Base-by-base conservation (phyloP, 2,888 invertebrate species). In the Mythimna vitellina region DNA sequence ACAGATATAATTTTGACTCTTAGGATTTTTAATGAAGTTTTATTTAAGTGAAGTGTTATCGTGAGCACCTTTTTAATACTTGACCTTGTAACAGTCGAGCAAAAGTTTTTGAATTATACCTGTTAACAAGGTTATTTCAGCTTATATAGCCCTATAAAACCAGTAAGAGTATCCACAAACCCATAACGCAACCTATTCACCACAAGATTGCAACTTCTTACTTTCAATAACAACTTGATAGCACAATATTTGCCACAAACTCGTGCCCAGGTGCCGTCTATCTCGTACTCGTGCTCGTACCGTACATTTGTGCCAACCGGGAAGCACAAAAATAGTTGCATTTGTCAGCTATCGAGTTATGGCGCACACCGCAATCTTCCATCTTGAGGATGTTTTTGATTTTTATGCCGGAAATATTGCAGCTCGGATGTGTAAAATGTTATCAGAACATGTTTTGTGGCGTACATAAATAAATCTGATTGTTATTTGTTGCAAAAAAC, bases 261-360 rank as follows among this genome's bases (percentile, higher is more conserved):
- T 62, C 70, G 58, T 68, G 65, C 17, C 67, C 68, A 64, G 64
- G 70, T 68, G 68, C 38, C 60, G 51, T 54, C 49, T 68, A 64
- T 70, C 57, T 70, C 63, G 8, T 6, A 54, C 61, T 53, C 51
- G n/a, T 57, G 10, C 49, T 32, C 22, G 22, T 56, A 17, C 56
- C 42, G 32, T 46, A 73, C 70, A 42, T 69, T 66, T 65, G 62
- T 66, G 54, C 51, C 53, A 71, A 61, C 60, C 68, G 57, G 32
- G 9, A 51, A 61, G 46, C 61, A 65, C 51, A 54, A 72, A 74
- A 83, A 77, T 81, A 70, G 74, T 81, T 70, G 46, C 68, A 83
- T 81, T 81, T 82, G 71, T 83, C 84, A 81, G 63, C 61, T 83
- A 83, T 81, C 81, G 70, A 80, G 77, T 76, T 76, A 67, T 73